Conservation (phyloP, 2,888 invertebrate species). For the Euspilapteryx auroguttella region DNA sequence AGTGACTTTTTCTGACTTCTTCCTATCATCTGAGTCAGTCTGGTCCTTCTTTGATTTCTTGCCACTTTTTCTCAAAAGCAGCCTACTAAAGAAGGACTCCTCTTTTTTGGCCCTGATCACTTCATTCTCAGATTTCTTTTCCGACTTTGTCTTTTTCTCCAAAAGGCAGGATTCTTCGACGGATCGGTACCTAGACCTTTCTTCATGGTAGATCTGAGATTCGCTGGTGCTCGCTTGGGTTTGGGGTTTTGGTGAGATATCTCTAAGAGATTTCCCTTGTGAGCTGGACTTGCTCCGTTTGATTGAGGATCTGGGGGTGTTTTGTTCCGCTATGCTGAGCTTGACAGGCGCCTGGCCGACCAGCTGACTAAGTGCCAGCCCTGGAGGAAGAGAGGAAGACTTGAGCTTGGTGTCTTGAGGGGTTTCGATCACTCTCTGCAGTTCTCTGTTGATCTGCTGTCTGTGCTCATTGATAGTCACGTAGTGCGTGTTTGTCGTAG, state of each 20-base stretch:
- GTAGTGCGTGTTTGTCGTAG: conserved; percentile 48
- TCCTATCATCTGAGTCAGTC: conserved; percentile 39
- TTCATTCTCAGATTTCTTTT: conserved; percentile 50
- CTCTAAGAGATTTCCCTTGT: conserved; percentile 40
- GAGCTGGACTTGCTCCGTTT: conserved; percentile 54
- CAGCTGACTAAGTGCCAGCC: conserved; percentile 53
- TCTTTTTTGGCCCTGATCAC: conserved; percentile 56
- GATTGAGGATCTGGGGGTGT: conserved; percentile 44
- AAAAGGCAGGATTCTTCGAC: conserved; percentile 44
- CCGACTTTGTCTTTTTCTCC: conserved; percentile 50
- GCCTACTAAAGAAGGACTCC: conserved; percentile 66
- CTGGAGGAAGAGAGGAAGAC: conserved; percentile 67
- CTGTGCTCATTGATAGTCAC: conserved; percentile 40
- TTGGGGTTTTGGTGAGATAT: conserved; percentile 22
- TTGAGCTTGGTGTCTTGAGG: conserved; percentile 64
- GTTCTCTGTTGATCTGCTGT: conserved; percentile 33
- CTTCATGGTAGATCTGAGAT: conserved; percentile 23
- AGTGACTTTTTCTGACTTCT: conserved; percentile 31
- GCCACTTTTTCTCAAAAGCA: conserved; percentile 70
- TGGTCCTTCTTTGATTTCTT: conserved; percentile 67
- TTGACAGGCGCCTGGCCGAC: conserved; percentile 53
- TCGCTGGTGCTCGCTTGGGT: conserved; percentile 15
- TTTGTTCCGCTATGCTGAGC: conserved; percentile 47
- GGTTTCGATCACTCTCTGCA: conserved; percentile 36
- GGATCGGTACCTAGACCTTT: conserved; percentile 33